phyloP scores from a whole-genome alignment of 2,113 vertebrate genomes.

The Ascaphus truei region DNA sequence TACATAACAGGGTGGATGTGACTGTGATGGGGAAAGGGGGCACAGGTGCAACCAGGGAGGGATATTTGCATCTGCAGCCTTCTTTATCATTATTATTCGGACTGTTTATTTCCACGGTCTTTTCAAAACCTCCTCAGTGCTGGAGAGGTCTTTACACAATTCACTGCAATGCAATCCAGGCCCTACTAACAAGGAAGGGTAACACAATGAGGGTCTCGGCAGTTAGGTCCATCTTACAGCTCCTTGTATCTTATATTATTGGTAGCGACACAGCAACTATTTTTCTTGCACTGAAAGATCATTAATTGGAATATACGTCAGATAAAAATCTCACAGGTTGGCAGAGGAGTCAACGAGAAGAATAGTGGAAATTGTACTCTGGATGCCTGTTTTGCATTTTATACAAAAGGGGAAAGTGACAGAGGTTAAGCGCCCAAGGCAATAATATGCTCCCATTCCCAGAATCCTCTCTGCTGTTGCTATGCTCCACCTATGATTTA shows the following conservation, averaged over 20 bases:
- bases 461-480: too few species aligned
- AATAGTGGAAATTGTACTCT: too few species aligned
- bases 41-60: not conserved
- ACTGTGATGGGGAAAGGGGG: not conserved
- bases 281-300: not conserved
- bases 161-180: not conserved
- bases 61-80: not conserved
- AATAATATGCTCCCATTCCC: too few species aligned
- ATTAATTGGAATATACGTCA: too few species aligned
- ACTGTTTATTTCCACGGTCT: not conserved
- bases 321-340: too few species aligned
- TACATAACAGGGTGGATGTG: not conserved
- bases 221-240: not conserved
- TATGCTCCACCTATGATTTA: too few species aligned
- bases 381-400: too few species aligned
- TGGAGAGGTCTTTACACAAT: not conserved
- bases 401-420: too few species aligned
- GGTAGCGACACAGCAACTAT: not conserved
- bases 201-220: constrained; percentile 1
- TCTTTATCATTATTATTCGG: not conserved
- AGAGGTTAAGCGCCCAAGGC: too few species aligned
- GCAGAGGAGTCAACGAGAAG: too few species aligned
- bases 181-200: not conserved
- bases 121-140: not conserved
- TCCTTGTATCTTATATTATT: not conserved